Base-by-base conservation (phyloP, 2,888 invertebrate genomes). In the Leucophenga maculata region DNA sequence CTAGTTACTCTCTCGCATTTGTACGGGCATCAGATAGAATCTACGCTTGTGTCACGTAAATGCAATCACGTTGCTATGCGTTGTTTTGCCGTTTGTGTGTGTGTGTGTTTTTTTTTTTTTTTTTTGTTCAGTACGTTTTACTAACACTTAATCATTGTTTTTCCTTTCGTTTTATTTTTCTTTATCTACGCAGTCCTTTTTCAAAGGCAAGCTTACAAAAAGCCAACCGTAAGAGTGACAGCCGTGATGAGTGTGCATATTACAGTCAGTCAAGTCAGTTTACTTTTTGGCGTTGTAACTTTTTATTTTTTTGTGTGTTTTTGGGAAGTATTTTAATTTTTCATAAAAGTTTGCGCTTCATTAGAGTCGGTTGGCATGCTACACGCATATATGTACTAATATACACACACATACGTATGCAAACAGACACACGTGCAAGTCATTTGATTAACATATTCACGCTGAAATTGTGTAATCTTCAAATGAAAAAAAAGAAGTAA, bases 371-470 rank as follows among this genome's bases (percentile, higher is more conserved):
- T 4, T 26, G 26, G 26, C 26, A 26, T 3, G 26, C 26, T 26
- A 26, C 4, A 26, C 26, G 26, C 26, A 26, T 4, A 26, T 26
- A n/a, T n/a, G n/a, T n/a, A n/a, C n/a, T n/a, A n/a, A n/a, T 26
- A 26, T 3, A 26, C 26, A n/a, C 26, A 26, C 26, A 26, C 26
- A 26, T n/a, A n/a, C n/a, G n/a, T n/a, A n/a, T n/a, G n/a, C 26
- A 26, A 4, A 26, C 26, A 26, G n/a, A 6, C 2, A 46, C 6
- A 46, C 46, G 46, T 46, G n/a, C 14, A 13, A 46, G 22, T 54
- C 72, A 64, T 75, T 74, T 77, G 83, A 80, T 80, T 83, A 80
- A 82, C 74, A 71, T 70, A 16, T 74, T 54, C 72, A 69, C 65
- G 73, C 67, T 14, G 9, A n/a, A 26, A 57, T 13, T 57, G 31